Evolutionary conservation across 1,140 invertebrate genomes (phyloP).

Genomic region (Heliconius hewitsoni): DNA sequence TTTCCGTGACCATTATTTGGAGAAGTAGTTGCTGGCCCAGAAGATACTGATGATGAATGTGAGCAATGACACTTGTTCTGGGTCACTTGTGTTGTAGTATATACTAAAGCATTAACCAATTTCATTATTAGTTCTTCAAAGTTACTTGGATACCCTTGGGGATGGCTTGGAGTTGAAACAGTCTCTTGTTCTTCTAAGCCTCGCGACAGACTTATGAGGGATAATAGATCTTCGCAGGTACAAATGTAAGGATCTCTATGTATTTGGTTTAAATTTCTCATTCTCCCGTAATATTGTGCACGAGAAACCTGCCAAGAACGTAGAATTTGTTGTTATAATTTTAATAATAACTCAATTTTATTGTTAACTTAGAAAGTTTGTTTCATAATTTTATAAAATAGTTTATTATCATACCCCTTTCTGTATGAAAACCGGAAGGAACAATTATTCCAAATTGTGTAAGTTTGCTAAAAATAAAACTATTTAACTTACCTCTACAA

Average conservation of each 20-base stretch:
- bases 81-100: conserved; percentile 43
- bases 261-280: conserved; percentile 7
- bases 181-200: conserved; percentile 48
- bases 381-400: no score
- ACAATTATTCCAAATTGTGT: background rate
- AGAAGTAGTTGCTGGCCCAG: background rate
- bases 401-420: no score
- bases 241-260: conserved; percentile 26
- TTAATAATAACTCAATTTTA: no score
- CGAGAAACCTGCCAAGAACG: conserved; percentile 14
- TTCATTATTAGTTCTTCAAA: conserved; percentile 61
- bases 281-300: conserved; percentile 3
- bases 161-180: background rate
- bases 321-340: no score
- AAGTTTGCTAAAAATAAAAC: background rate
- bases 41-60: background rate
- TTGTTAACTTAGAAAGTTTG: no score
- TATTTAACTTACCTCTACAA: background rate
- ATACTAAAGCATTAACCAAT: conserved; percentile 63
- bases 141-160: conserved; percentile 1
- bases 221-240: conserved; percentile 46
- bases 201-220: conserved; percentile 47
- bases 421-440: background rate
- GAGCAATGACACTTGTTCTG: conserved; percentile 28
- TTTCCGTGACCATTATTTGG: background rate